phyloP scores from a whole-genome alignment of 2,888 invertebrate species.

The Patella ulyssiponensis region DNA sequence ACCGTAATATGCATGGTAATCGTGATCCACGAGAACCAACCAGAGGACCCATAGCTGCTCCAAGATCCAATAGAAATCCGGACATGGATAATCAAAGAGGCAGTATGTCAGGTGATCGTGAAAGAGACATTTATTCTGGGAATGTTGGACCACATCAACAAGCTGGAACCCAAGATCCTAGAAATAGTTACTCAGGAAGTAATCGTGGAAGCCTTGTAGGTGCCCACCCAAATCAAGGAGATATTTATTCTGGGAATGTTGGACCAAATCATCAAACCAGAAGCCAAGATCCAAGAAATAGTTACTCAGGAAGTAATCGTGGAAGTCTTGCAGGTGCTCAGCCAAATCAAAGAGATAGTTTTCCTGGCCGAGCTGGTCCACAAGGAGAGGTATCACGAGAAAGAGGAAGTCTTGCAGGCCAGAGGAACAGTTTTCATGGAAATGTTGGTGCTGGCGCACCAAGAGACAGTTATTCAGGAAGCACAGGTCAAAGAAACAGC shows the following conservation, averaged over 20 bases:
- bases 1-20: not conserved
- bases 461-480: not conserved
- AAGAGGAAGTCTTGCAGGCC: too few relatives aligned
- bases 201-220: slow-evolving; percentile 13
- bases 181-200: not conserved
- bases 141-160: not conserved
- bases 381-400: too few relatives aligned
- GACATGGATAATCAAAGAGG: slow-evolving; percentile 3
- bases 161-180: not conserved
- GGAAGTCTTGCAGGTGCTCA: slow-evolving; percentile 11
- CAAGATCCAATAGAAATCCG: not conserved
- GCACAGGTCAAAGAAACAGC: slow-evolving; percentile 6
- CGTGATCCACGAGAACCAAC: not conserved
- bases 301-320: slow-evolving; percentile 3
- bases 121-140: slow-evolving; percentile 13
- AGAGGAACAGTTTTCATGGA: too few relatives aligned
- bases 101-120: not conserved
- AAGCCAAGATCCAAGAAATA: slow-evolving; percentile 10
- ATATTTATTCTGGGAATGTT: slow-evolving; percentile 13
- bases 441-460: not conserved
- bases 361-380: slow-evolving; percentile 4
- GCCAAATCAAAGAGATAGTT: slow-evolving; percentile 16
- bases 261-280: not conserved
- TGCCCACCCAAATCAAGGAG: slow-evolving; percentile 16
- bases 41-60: not conserved